These are phyloP conservation scores for Hanleya hanleyi DNA, from an alignment of 2,888 invertebrate species.

Conservation along the genomic window DNA sequence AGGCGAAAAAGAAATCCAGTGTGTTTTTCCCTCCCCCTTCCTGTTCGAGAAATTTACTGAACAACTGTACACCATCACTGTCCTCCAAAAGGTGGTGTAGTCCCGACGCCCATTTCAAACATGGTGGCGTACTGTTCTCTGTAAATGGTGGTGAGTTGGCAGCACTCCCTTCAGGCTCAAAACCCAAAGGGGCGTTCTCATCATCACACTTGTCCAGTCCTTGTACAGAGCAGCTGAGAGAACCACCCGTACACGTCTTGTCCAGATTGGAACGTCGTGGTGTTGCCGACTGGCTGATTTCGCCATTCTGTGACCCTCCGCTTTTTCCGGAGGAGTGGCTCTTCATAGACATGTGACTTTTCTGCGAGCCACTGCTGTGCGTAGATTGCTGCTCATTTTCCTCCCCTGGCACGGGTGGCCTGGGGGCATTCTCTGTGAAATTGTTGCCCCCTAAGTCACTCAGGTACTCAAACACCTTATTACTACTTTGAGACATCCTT, in stretches of 20 bases:
- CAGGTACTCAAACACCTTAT: conserved; percentile 64
- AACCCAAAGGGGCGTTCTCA: conserved; percentile 76
- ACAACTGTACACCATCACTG: conserved; percentile 90
- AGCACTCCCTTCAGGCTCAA: conserved; percentile 78
- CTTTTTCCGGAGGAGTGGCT: conserved; percentile 45
- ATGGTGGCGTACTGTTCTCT: conserved; percentile 79
- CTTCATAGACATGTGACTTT: conserved; percentile 62
- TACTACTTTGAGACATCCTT: conserved; percentile 35
- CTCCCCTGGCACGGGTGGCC: conserved; percentile 72
- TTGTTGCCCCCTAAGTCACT: conserved; percentile 67
- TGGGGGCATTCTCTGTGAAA: conserved; percentile 68
- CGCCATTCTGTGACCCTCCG: conserved; percentile 55
- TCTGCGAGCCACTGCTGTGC: conserved; percentile 66
- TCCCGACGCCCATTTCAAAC: conserved; percentile 91
- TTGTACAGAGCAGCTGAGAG: conserved; percentile 32
- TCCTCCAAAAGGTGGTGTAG: conserved; percentile 89
- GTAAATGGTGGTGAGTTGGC: conserved; percentile 73
- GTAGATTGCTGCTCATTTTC: conserved; percentile 71
- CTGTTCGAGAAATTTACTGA: conserved; percentile 77
- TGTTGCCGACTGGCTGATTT: conserved; percentile 61
- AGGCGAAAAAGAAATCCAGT: conserved; percentile 88
- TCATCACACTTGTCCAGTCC: conserved; percentile 47
- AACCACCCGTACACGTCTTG: conserved; percentile 36
- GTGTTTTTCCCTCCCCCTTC: conserved; percentile 67
- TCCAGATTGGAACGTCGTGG: conserved; percentile 69